Percentiles rank a stretch among this genome's conserved stretches.
Conservation (phyloP, 2,797 vertebrate genomes). For the Erithacus rubecula region DNA sequence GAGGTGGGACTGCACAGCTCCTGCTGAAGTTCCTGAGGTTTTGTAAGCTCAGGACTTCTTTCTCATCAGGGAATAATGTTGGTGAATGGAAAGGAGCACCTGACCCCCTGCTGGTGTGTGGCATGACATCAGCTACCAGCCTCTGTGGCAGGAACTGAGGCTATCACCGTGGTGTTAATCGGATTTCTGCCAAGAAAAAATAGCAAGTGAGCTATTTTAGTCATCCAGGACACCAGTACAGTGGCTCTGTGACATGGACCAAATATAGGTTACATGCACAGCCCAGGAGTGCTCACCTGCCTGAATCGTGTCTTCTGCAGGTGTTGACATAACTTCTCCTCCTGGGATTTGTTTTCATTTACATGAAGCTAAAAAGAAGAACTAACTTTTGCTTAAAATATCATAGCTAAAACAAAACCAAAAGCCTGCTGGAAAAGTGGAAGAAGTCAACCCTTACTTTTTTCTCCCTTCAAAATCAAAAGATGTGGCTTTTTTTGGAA, state of each 20-base stretch:
- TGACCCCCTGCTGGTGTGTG: not conserved
- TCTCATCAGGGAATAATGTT: accelerated
- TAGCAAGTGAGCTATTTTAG: not conserved
- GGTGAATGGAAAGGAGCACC: not conserved
- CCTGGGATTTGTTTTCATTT: not conserved
- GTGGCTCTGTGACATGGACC: not conserved
- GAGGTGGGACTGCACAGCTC: not conserved
- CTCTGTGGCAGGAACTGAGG: not conserved
- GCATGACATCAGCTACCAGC: not conserved
- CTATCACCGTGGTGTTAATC: accelerated
- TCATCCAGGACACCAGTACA: not conserved
- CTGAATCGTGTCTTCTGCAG: not conserved
- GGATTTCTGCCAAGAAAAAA: not conserved
- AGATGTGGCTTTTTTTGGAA: not conserved
- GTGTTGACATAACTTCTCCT: not conserved
- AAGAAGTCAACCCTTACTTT: not conserved
- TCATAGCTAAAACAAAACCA: not conserved
- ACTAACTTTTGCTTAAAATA: not conserved
- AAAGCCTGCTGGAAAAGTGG: not conserved
- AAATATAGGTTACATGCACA: not conserved
- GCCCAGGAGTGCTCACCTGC: not conserved
- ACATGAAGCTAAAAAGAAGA: not conserved
- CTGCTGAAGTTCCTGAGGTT: not conserved
- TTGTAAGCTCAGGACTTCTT: not conserved
- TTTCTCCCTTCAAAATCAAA: not conserved